phyloP scores from a whole-genome alignment of 1,140 invertebrate genomes.

The Periplaneta americana region DNA sequence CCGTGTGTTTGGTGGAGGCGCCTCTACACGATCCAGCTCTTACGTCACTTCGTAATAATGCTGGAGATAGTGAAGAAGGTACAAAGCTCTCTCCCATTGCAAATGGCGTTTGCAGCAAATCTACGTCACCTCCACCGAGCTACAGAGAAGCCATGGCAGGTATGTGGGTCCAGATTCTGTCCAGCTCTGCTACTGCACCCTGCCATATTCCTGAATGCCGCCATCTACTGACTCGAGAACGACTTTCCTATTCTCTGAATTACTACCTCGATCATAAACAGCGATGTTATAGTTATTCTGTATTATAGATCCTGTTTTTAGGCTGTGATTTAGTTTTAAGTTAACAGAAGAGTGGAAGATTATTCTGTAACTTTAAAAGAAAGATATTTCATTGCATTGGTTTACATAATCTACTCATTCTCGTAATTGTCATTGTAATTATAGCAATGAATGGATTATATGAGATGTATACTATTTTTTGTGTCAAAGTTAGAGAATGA shows the following conservation, averaged over 20 bases:
- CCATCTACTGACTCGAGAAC: background rate
- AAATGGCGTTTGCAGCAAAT: background rate
- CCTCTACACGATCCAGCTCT: background rate
- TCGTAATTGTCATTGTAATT: too few species aligned
- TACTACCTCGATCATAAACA: background rate
- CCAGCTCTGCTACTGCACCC: background rate
- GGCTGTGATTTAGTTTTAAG: background rate
- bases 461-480: too few species aligned
- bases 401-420: too few species aligned
- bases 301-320: background rate
- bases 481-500: too few species aligned
- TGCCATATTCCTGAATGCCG: background rate
- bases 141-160: conserved; percentile 1
- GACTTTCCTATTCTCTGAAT: background rate
- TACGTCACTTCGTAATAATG: background rate
- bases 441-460: too few species aligned
- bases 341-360: too few species aligned
- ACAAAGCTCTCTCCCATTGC: background rate
- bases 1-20: background rate
- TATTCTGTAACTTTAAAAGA: too few species aligned
- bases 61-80: background rate
- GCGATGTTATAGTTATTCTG: conserved; percentile 2
- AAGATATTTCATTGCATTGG: too few species aligned
- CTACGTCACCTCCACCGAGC: background rate
- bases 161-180: background rate